Conservation (phyloP, 2,888 invertebrate species). For the Sturmia bella region DNA sequence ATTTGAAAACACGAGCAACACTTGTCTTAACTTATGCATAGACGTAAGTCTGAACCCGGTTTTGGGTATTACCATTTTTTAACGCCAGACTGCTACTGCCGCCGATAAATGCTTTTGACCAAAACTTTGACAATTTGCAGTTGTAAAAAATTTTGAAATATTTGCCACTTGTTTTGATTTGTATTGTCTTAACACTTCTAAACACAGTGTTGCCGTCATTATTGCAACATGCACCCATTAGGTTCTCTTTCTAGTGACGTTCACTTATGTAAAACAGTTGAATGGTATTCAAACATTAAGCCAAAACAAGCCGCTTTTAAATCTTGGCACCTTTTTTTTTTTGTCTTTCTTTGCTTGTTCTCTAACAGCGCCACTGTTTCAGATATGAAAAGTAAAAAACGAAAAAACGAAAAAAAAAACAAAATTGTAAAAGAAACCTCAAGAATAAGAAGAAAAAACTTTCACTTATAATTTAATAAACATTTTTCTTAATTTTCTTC, state of each 20-base stretch:
- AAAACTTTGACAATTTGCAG: not conserved
- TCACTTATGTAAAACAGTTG: constrained; percentile 41
- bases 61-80: too few relatives aligned
- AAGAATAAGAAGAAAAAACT: constrained; percentile 60
- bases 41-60: too few relatives aligned
- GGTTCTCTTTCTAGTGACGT: constrained; percentile 38
- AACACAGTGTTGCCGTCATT: constrained; percentile 18
- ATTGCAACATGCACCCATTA: constrained; percentile 34
- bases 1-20: too few relatives aligned
- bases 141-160: not conserved
- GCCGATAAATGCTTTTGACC: constrained; percentile 4
- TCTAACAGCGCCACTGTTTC: constrained; percentile 4
- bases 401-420: constrained; percentile 22
- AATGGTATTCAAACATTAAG: constrained; percentile 25
- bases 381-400: constrained; percentile 16
- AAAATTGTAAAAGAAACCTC: constrained; percentile 46
- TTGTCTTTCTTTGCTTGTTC: constrained; percentile 14
- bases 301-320: constrained; percentile 30
- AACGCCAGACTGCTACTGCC: too few relatives aligned
- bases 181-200: constrained; percentile 11
- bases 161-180: constrained; percentile 34
- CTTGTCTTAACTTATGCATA: too few relatives aligned
- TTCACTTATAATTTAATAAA: constrained; percentile 65
- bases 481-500: constrained; percentile 8
- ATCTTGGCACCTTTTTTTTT: constrained; percentile 18